Evolutionary conservation across 1,140 invertebrate genomes (phyloP).

Genomic region (Musca vetustissima): DNA sequence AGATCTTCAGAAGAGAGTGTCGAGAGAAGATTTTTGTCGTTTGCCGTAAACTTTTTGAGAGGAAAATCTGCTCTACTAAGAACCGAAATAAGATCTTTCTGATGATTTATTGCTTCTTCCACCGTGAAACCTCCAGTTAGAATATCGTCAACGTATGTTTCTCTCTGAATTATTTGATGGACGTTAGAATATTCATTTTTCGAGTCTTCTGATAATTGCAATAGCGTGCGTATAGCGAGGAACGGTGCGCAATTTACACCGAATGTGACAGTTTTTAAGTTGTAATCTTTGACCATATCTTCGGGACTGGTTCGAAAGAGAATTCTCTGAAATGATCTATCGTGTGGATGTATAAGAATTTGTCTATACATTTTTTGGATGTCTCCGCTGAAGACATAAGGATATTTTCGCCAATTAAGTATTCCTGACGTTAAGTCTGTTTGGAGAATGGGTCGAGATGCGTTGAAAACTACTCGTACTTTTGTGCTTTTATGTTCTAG

Average conservation of each 20-base stretch:
- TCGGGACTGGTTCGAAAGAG: background rate
- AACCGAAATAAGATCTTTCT: background rate
- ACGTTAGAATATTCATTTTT: background rate
- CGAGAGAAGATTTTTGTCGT: background rate
- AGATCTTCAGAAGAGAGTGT: background rate
- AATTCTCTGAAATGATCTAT: background rate
- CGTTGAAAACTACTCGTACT: background rate
- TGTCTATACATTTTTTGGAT: background rate
- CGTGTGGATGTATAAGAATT: background rate
- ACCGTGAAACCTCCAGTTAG: background rate
- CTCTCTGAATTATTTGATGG: background rate
- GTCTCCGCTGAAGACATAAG: background rate
- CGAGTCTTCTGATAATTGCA: background rate
- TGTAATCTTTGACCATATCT: background rate
- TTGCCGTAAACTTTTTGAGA: no score
- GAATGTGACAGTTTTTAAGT: background rate
- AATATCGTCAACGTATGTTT: conserved; percentile 17
- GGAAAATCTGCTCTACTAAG: no score
- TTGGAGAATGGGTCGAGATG: background rate
- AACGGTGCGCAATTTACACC: conserved; percentile 16
- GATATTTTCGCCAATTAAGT: background rate
- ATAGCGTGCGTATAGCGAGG: background rate
- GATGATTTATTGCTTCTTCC: background rate
- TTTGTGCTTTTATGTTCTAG: background rate
- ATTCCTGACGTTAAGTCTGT: background rate